These are phyloP conservation scores for Hyperopisus bebe DNA, from an alignment of 2,113 vertebrate genomes.

Conservation along the genomic window DNA sequence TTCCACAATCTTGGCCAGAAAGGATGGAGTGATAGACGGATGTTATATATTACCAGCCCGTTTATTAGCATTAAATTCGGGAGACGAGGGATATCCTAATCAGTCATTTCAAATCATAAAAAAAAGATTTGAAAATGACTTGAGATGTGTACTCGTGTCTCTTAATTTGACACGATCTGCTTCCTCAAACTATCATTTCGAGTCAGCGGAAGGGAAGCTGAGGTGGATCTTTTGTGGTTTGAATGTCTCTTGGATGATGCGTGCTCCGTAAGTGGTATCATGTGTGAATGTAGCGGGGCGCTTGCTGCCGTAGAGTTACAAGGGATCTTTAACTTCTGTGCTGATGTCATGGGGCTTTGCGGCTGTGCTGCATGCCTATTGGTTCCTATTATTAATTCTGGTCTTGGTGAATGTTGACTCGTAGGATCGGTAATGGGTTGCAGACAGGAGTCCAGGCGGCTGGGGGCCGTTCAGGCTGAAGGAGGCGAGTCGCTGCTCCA, in stretches of 20 bases:
- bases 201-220: not conserved
- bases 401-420: conserved; percentile 37
- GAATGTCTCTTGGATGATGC: not conserved
- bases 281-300: not conserved
- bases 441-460: conserved; percentile 39
- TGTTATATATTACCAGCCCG: not conserved
- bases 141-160: not conserved
- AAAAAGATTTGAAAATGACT: not conserved
- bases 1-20: not conserved
- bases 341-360: conserved; percentile 52
- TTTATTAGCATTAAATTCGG: not conserved
- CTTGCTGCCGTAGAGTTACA: not conserved
- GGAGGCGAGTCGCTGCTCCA: not conserved
- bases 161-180: not conserved
- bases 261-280: not conserved
- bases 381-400: conserved; percentile 56
- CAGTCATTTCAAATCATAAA: not conserved
- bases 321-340: conserved; percentile 23
- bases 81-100: not conserved
- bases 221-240: conserved; percentile 2
- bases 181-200: not conserved
- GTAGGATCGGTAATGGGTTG: conserved; percentile 54
- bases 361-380: conserved; percentile 41
- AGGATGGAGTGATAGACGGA: not conserved
- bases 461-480: not conserved